Evolutionary conservation across 2,888 invertebrate genomes (phyloP).

Genomic region (Cecidostiba fungosa): DNA sequence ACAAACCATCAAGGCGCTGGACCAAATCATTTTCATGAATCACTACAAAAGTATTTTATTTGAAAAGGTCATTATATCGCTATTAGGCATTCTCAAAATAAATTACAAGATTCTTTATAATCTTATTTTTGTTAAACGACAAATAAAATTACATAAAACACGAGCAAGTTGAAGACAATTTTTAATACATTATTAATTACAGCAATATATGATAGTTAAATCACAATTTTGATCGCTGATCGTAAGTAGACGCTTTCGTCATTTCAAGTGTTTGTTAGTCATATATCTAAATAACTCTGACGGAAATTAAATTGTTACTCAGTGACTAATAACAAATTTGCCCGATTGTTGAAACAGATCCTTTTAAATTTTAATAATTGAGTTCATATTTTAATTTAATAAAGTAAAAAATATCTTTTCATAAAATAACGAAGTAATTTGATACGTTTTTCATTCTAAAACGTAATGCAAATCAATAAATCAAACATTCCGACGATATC

Average conservation of each 20-base stretch:
- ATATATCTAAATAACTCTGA: slow-evolving; percentile 19
- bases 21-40: slow-evolving; percentile 26
- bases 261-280: slow-evolving; percentile 10
- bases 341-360: not conserved
- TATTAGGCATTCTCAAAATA: no score
- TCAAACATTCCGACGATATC: no score
- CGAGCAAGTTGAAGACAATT: not conserved
- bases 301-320: slow-evolving; percentile 9
- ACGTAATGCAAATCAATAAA: no score
- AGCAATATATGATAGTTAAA: not conserved
- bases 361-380: not conserved
- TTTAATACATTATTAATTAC: not conserved
- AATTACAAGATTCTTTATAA: no score
- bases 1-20: slow-evolving; percentile 1
- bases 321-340: not conserved
- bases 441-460: no score
- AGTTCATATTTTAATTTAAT: no score
- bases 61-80: not conserved
- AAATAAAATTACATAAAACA: not conserved
- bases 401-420: no score
- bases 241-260: not conserved
- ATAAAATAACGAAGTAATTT: no score
- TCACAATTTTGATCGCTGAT: not conserved
- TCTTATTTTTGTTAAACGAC: not conserved
- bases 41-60: not conserved